Percentiles rank a stretch among this genome's conserved stretches.
Conservation (phyloP, 2,797 vertebrate species). For the Galaxias olidus region DNA sequence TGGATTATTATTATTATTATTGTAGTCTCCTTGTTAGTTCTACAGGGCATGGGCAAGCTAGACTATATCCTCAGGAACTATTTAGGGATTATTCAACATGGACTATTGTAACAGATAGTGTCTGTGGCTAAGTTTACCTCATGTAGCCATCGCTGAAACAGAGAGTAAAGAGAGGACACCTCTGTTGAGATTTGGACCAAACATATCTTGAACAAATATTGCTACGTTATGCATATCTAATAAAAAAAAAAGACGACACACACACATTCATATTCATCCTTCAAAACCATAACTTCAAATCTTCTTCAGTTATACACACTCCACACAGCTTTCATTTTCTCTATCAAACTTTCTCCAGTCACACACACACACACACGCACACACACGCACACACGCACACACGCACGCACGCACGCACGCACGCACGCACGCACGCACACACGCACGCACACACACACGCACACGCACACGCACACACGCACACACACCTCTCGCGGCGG, state of each 20-base stretch:
- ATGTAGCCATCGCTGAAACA: constrained; percentile 55
- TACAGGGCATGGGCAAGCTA: too few species aligned
- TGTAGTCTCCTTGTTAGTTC: too few species aligned
- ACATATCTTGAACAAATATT: background rate
- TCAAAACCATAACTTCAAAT: too few species aligned
- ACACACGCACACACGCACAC: constrained; percentile 48
- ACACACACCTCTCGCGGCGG: constrained; percentile 87
- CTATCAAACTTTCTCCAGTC: too few species aligned
- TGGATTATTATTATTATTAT: too few species aligned
- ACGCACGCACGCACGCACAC: constrained; percentile 47
- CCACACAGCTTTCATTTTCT: too few species aligned
- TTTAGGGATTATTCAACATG: too few species aligned
- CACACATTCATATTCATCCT: background rate
- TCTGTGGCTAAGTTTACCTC: constrained; percentile 48
- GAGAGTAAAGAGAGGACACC: constrained; percentile 23
- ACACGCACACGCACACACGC: background rate
- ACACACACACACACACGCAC: background rate
- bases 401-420: constrained; percentile 49
- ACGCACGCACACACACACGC: constrained; percentile 25
- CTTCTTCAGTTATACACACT: constrained; percentile 29
- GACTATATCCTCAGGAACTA: too few species aligned
- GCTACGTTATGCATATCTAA: background rate
- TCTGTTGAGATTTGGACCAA: background rate
- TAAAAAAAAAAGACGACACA: background rate
- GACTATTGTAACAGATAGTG: background rate